A percentile compares a stretch with the other conserved stretches of the same genome.
These are phyloP conservation scores for Bostrychus sinensis DNA, from an alignment of 2,113 vertebrate species.

Conservation along the genomic window DNA sequence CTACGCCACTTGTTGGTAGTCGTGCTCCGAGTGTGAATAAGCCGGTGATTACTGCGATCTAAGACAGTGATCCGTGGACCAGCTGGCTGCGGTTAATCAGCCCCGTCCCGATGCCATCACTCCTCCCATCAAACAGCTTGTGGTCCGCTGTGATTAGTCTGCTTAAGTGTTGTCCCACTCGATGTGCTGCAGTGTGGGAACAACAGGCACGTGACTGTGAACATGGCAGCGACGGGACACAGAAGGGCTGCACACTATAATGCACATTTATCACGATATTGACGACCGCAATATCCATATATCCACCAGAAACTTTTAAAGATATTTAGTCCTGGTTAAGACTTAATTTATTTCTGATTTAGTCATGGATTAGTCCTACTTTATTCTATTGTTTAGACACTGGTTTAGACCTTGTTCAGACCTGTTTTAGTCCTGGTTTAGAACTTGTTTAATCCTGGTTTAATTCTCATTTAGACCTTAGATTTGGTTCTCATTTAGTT, in stretches of 20 bases:
- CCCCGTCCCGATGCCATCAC: slow-evolving; percentile 59
- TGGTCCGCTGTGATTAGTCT: slow-evolving; percentile 58
- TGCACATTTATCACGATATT: neutral
- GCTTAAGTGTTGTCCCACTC: slow-evolving; percentile 55
- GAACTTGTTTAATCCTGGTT: no score
- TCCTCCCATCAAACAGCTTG: slow-evolving; percentile 60
- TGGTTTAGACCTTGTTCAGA: no score
- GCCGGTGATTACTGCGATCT: slow-evolving; percentile 58
- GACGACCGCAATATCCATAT: no score
- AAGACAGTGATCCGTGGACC: slow-evolving; percentile 54
- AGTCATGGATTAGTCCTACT: no score
- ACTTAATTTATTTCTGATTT: no score
- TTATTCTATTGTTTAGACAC: no score
- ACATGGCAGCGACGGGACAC: neutral
- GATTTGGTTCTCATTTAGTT: no score
- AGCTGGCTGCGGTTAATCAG: slow-evolving; percentile 67
- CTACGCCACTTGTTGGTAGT: slow-evolving; percentile 33
- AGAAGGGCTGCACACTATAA: neutral
- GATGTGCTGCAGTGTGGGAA: slow-evolving; percentile 7
- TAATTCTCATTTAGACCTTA: no score
- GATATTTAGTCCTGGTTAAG: no score
- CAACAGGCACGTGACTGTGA: neutral
- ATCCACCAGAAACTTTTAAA: no score
- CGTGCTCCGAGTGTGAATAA: slow-evolving; percentile 51
- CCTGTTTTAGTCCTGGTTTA: no score